Evolutionary conservation across 2,797 vertebrate genomes (phyloP), one percentile per base, ranked within the genome.

Genomic region (Danio choprae): DNA sequence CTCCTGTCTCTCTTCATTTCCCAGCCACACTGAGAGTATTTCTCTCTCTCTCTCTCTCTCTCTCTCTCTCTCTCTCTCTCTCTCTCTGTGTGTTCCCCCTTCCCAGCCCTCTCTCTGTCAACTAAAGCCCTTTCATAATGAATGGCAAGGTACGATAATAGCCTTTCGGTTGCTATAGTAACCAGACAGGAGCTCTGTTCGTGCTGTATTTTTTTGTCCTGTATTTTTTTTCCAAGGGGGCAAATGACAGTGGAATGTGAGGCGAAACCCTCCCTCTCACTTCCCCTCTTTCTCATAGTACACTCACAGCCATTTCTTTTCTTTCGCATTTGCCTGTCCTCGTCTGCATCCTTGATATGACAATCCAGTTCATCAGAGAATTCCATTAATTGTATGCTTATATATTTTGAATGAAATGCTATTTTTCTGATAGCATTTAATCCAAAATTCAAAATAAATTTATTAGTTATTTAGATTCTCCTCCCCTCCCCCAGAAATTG

Each of bases 111-210:
- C 90, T 89, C 92, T 93, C 94, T 93, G 91, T 95, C 95, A 95
- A 94, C 95, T 93, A 90, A 93, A 95, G 94, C 95, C 95, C 95
- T 95, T 96, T 97, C 94, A 96, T 96, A 95, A 97, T 97, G 97
- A 99, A 98, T 97, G 95, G 96, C 95, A 96, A 97, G 96, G 96
- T 97, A 95, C 92, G 93, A 97, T 97, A 97, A 98, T 98, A 95
- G 96, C 94, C 95, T 91, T 94, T 91, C 89, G 91, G 96, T 98
- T 96, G 74, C 96, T 95, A 96, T 96, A 93, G 96, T 94, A 97
- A 98, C 97, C 92, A 97, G 95, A 97, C 96, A 93, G 94, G 93
- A 95, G 93, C 94, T 89, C 94, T 94, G 93, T 94, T 95, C 95
- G 93, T 94, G 94, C 93, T 92, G 92, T 92, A 93, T 93, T 93